phyloP scores from a whole-genome alignment of 1,140 invertebrate species.

The Heliothis virescens region DNA sequence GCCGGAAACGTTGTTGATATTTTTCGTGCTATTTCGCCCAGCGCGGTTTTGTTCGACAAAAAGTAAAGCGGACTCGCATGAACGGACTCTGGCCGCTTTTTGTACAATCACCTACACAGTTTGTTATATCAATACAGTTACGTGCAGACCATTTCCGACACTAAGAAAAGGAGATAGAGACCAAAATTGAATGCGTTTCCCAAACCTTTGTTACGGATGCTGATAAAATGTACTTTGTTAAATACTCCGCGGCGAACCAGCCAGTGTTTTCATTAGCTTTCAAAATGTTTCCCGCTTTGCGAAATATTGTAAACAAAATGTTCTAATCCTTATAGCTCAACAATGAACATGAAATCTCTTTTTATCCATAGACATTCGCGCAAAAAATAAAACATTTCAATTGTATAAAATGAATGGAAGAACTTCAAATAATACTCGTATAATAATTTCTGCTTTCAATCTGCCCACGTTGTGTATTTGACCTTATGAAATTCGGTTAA shows the following conservation, averaged over 20 bases:
- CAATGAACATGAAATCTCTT: not conserved
- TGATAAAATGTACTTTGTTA: slow-evolving; percentile 45
- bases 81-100: slow-evolving; percentile 35
- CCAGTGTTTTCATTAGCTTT: slow-evolving; percentile 42
- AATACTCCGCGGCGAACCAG: slow-evolving; percentile 33
- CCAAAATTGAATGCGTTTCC: slow-evolving; percentile 7
- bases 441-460: not conserved
- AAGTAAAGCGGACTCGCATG: slow-evolving; percentile 32
- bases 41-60: slow-evolving; percentile 36
- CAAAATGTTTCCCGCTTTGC: slow-evolving; percentile 24
- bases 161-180: not conserved
- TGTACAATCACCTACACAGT: slow-evolving; percentile 34
- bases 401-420: not conserved
- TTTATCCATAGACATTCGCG: not conserved
- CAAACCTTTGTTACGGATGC: slow-evolving; percentile 16
- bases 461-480: not conserved
- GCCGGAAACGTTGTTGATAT: slow-evolving; percentile 34
- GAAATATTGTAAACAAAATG: slow-evolving; percentile 24
- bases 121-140: slow-evolving; percentile 29
- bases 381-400: slow-evolving; percentile 5
- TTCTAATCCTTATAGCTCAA: not conserved
- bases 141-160: not conserved
- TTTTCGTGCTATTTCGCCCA: slow-evolving; percentile 45
- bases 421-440: not conserved
- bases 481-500: not conserved